Evolutionary conservation across 2,113 vertebrate genomes (phyloP), one percentile per base, ranked within the genome.

Genomic region (Podilymbus podiceps): DNA sequence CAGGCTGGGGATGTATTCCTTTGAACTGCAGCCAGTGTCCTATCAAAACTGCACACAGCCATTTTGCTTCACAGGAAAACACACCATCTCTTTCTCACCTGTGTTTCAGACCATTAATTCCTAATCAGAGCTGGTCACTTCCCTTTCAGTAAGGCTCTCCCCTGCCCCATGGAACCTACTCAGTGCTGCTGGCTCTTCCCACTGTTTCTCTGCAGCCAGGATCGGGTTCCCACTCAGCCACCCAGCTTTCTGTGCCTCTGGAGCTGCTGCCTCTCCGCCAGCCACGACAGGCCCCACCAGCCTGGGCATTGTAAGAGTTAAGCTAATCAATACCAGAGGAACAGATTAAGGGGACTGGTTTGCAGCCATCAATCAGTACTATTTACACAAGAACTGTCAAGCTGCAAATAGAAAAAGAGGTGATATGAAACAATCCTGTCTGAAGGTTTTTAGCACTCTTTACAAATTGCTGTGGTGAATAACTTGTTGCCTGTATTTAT

Each of bases 401-500:
- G 89, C 97, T 63, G 96, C 96, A 96, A 95, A 97, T 67, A 93
- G 97, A 95, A 93, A 97, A 87, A 97, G 88, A 97, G 96, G 91
- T 86, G 89, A 97, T 81, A 95, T 94, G 97, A 98, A 98, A 98
- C 97, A 97, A 97, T 96, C 96, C 97, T 92, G 96, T 98, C 97
- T 96, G 95, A 93, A 97, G 98, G 96, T 95, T 98, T 98, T 98
- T 97, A 98, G 95, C 82, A 46, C 96, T 97, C 97, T 96, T 97
- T 98, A 98, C 98, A 98, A 98, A 98, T 98, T 96, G 97, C 98
- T 42, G 75, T 85, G 76, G 96, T 97, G 97, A 98, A 97, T 97
- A 98, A 98, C 97, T 97, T 98, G 96, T 98, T 98, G 98, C 97
- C 96, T 97, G 96, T 98, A 97, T 98, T 98, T 98, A 98, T 98